Base-by-base conservation (phyloP, 2,113 vertebrate species). In the Neotoma lepida region DNA sequence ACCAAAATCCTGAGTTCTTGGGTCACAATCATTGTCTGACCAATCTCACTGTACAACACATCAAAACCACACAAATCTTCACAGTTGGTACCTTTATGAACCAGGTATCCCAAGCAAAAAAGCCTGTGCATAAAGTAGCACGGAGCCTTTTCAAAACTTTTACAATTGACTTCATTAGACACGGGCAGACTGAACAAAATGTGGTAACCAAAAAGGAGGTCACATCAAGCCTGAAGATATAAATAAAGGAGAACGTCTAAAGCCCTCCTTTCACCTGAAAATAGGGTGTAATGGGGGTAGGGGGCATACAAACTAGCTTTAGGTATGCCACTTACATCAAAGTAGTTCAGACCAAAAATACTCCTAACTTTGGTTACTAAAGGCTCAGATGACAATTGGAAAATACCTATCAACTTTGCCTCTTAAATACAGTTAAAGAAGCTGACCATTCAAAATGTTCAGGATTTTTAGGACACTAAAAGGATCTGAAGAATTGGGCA, bases 201-300 rank as follows among this genome's bases (percentile, higher is more conserved):
- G 26, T 13, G 26, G 28, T 56, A 91, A 84, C n/a, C 49, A 88
- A 77, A 94, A 93, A 68, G n/a, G 54, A 88, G 58, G 39, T 61
- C 49, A 66, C 35, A 93, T 85, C 4, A 94, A 88, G 22, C 66
- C 70, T 91, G 22, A 76, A 35, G 63, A 86, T n/a, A 39, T 0
- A 74, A 56, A 78, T 68, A 77, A 96, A 87, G 71, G 26, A 95
- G 49, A 95, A 95, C 92, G 49, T 13, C 51, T n/a, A 17, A 91
- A 87, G 71, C 20, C 49, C 63, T 35, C 24, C 63, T 68, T 87
- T 66, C 22, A 30, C 18, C 41, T 61, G 14, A 63, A 6, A 68
- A 8, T 86, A 33, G 14, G 12, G 24, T 64, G 26, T 91, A 28
- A 51, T 1, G 4, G 49, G 24, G 44, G 3, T 41, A 15, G 44